Conservation (phyloP, 2,797 vertebrate genomes). For the Darevskia nairensis region DNA sequence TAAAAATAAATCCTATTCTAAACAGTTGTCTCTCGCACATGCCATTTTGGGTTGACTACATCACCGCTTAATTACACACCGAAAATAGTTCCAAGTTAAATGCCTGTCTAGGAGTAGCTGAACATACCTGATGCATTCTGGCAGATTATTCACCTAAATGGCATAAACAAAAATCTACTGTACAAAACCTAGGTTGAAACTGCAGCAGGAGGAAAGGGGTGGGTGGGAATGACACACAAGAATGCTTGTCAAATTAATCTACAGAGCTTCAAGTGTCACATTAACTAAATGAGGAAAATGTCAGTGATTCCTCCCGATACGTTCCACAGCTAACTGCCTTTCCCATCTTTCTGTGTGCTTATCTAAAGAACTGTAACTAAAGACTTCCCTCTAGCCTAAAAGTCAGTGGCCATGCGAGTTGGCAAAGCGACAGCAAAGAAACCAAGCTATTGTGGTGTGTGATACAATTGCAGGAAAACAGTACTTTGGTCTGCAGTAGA, state of each 20-base stretch:
- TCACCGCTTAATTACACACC: background rate
- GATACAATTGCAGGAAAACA: conserved; percentile 69
- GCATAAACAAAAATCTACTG: background rate
- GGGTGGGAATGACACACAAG: background rate
- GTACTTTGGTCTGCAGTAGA: conserved; percentile 20
- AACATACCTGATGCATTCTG: conserved; percentile 13
- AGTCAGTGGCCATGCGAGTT: background rate
- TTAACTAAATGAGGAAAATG: conserved; percentile 24
- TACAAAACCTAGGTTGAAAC: background rate
- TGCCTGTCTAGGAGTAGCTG: background rate
- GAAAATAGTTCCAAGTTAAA: background rate
- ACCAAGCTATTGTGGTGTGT: conserved; percentile 48
- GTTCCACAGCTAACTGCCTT: conserved; percentile 27
- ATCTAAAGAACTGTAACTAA: background rate
- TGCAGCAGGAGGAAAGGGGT: background rate
- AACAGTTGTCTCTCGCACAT: background rate
- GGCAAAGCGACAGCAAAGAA: conserved; percentile 45
- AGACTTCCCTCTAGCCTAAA: background rate
- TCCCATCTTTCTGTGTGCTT: background rate
- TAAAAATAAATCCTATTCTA: conserved; percentile 20
- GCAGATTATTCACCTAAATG: background rate
- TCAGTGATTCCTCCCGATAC: background rate
- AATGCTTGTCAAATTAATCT: background rate
- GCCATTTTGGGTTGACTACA: background rate
- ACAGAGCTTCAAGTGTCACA: background rate